Conservation (phyloP, 2,888 invertebrate genomes). For the Griposia aprilina region DNA sequence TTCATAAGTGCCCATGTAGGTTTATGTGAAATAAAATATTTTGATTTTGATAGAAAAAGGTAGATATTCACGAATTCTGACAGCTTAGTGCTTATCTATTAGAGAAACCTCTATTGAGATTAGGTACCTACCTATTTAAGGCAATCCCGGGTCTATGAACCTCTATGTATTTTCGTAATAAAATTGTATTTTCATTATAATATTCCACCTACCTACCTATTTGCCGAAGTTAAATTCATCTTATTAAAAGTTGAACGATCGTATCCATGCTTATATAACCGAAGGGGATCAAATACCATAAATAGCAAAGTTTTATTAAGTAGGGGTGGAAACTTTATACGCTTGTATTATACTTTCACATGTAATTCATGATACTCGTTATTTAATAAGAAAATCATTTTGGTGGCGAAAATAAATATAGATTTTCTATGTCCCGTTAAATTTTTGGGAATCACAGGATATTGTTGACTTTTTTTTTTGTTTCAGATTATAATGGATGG, state of each 20-base stretch:
- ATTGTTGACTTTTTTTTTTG: conserved; percentile 39
- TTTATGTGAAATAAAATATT: too few species aligned
- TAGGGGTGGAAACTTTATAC: conserved; percentile 46
- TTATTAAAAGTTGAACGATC: conserved; percentile 62
- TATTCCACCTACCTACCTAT: conserved; percentile 1
- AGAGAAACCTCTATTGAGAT: background rate
- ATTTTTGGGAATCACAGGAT: background rate
- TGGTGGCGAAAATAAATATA: conserved; percentile 11
- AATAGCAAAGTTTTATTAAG: conserved; percentile 63
- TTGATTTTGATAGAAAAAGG: too few species aligned
- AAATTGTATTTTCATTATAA: conserved; percentile 21
- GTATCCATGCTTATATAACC: conserved; percentile 56
- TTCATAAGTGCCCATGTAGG: too few species aligned
- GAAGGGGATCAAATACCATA: conserved; percentile 61
- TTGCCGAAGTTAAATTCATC: conserved; percentile 43
- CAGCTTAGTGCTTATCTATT: background rate
- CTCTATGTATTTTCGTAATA: conserved; percentile 4
- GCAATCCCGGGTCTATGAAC: background rate
- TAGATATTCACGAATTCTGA: background rate
- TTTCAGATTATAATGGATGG: conserved; percentile 64
- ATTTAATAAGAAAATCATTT: conserved; percentile 23
- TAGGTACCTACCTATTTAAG: background rate
- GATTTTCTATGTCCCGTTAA: background rate
- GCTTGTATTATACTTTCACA: conserved; percentile 34
- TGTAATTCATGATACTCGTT: conserved; percentile 25